Percentiles rank a stretch among this genome's conserved stretches.
Conservation (phyloP, 2,888 invertebrate genomes). For the Tipula unca region DNA sequence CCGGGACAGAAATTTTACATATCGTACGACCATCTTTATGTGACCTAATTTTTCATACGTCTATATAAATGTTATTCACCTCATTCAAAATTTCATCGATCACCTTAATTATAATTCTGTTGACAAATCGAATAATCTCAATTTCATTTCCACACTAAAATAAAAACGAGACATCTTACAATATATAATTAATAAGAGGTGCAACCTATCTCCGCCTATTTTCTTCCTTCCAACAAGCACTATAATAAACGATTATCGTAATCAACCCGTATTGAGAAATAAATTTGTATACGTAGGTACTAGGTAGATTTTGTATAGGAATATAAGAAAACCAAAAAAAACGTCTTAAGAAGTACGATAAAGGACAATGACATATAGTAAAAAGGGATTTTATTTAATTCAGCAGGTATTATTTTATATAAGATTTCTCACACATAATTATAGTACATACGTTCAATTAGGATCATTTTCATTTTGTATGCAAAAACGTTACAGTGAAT, state of each 20-base stretch:
- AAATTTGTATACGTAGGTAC: not conserved
- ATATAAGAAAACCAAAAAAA: not conserved
- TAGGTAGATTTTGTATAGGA: not conserved
- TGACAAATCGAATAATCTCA: constrained; percentile 3
- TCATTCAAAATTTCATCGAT: not conserved
- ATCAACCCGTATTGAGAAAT: not conserved
- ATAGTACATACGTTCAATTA: not conserved
- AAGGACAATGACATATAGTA: not conserved
- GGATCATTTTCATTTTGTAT: not conserved
- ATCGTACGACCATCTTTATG: not conserved
- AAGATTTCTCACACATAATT: not conserved
- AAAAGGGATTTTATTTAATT: not conserved
- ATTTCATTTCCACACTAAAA: not conserved
- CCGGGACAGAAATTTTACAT: too few species aligned
- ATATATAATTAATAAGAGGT: not conserved
- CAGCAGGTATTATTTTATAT: not conserved
- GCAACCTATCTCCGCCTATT: constrained; percentile 15
- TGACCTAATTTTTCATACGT: not conserved
- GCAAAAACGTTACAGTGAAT: not conserved
- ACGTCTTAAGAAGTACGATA: not conserved
- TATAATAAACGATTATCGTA: not conserved
- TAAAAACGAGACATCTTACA: not conserved
- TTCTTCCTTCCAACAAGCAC: not conserved
- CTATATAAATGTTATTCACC: not conserved
- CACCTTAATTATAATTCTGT: not conserved